Base-by-base conservation (phyloP, 2,113 vertebrate genomes). In the Aldabrachelys gigantea region DNA sequence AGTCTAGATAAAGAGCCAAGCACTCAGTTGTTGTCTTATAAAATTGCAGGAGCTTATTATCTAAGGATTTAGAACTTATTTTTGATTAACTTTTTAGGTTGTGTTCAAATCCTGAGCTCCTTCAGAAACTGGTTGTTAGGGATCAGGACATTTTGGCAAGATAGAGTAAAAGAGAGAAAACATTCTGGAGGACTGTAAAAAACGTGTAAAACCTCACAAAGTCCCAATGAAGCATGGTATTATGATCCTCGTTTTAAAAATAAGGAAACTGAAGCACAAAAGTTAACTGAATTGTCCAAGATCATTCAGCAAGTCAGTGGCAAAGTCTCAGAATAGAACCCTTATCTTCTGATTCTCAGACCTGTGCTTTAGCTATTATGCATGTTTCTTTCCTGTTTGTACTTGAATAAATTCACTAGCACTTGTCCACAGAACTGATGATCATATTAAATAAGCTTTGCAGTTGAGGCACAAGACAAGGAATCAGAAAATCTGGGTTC, bases 281-380 rank as follows among this genome's bases (percentile, higher is more conserved):
- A 87, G 88, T 47, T 17, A 57, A 3, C 41, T 75, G 81, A 94
- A 81, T 84, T 87, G 49, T 25, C 38, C 88, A 81, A 87, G 91
- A 92, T 93, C 91, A 87, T 25, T 17, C 12, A 53, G 21, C 75
- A 13, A 56, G 82, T 25, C 16, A 57, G 62, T 38, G 5, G 5
- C 0, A 2, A 81, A 56, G 9, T 69, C 56, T 3, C 2, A 59
- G n/a, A 49, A 35, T 62, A 65, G 35, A 29, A 57, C 5, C 17
- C 3, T 29, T 75, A 17, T 8, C 0, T 0, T 27, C 80, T 10
- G n/a, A 72, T 19, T 72, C n/a, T 53, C 85, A 86, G 59, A 4
- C 25, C 44, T 94, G 92, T 41, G 8, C 69, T 91, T 83, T 27
- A 16, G 41, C 21, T 72, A 10, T 3, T n/a, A 2, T 49, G 9